A percentile compares a stretch with the other conserved stretches of the same genome.
These are phyloP conservation scores for Phymatocera aterrima DNA, from an alignment of 2,888 invertebrate genomes.

Conservation along the genomic window DNA sequence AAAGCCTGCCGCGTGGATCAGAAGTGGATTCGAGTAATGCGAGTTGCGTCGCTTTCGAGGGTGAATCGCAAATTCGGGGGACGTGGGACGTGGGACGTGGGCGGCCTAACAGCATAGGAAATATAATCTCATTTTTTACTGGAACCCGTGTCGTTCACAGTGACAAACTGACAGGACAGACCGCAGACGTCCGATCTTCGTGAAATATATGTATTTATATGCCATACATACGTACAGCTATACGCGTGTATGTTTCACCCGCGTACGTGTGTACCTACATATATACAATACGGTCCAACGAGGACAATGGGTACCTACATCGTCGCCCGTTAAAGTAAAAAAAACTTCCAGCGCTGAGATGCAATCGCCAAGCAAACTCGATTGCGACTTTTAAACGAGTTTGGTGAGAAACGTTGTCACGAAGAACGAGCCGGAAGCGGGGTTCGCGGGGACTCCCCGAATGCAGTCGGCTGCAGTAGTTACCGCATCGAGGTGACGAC, in stretches of 20 bases:
- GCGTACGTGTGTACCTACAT: neutral
- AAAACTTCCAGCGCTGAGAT: slow-evolving; percentile 2
- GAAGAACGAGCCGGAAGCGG: slow-evolving; percentile 30
- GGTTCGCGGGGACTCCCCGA: slow-evolving; percentile 14
- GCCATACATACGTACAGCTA: neutral
- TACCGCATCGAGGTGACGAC: neutral
- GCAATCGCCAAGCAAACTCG: slow-evolving; percentile 16
- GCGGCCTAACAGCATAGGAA: slow-evolving; percentile 49
- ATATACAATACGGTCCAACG: no score
- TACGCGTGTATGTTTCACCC: neutral
- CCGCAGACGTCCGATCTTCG: slow-evolving; percentile 8
- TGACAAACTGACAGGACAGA: slow-evolving; percentile 49
- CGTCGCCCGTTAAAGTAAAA: neutral
- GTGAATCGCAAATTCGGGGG: slow-evolving; percentile 71
- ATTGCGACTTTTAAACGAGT: slow-evolving; percentile 35
- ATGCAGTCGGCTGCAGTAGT: no score
- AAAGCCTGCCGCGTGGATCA: no score
- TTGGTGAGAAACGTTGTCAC: slow-evolving; percentile 22
- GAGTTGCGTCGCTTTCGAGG: slow-evolving; percentile 66
- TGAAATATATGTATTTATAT: neutral
- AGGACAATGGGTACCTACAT: neutral
- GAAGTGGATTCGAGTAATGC: slow-evolving; percentile 72
- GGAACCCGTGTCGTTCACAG: slow-evolving; percentile 33
- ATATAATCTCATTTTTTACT: slow-evolving; percentile 70
- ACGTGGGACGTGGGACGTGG: slow-evolving; percentile 33